Percentiles rank a stretch among this genome's conserved stretches.
Conservation (phyloP, 2,797 vertebrate genomes). For the Aselliscus stoliczkanus region DNA sequence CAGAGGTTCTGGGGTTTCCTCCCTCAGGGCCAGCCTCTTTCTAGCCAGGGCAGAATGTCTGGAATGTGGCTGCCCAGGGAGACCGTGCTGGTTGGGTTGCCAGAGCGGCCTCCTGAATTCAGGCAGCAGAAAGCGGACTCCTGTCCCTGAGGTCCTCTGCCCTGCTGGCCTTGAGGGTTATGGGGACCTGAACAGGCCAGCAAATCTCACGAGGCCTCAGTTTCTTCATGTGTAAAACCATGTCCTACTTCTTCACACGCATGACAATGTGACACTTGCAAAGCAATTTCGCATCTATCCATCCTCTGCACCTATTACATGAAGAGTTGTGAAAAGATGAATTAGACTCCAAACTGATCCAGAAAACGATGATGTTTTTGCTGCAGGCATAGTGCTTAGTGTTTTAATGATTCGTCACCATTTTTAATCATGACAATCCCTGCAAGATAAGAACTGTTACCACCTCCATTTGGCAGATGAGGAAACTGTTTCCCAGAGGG, state of each 20-base stretch:
- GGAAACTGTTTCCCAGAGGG: not conserved
- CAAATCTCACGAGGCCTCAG: not conserved
- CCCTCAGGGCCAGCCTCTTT: not conserved
- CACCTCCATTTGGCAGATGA: not conserved
- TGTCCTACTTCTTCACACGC: not conserved
- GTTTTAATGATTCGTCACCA: not conserved
- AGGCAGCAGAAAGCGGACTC: not conserved
- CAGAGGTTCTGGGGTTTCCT: not conserved
- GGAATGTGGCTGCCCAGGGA: not conserved
- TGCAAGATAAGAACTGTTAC: not conserved
- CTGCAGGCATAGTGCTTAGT: not conserved
- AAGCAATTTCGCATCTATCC: not conserved
- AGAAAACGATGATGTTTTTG: not conserved
- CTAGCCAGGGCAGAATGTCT: slow-evolving; percentile 23
- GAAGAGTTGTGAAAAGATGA: not conserved
- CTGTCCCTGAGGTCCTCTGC: not conserved
- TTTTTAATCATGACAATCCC: not conserved
- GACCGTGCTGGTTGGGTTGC: not conserved
- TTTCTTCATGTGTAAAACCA: not conserved
- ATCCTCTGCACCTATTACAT: not conserved
- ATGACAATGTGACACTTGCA: not conserved
- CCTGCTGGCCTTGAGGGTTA: not conserved
- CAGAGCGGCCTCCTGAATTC: not conserved
- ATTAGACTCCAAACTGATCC: not conserved
- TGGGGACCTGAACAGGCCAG: not conserved